Base-by-base conservation (phyloP, 2,888 invertebrate species). In the Prostheceraeus crozeri region DNA sequence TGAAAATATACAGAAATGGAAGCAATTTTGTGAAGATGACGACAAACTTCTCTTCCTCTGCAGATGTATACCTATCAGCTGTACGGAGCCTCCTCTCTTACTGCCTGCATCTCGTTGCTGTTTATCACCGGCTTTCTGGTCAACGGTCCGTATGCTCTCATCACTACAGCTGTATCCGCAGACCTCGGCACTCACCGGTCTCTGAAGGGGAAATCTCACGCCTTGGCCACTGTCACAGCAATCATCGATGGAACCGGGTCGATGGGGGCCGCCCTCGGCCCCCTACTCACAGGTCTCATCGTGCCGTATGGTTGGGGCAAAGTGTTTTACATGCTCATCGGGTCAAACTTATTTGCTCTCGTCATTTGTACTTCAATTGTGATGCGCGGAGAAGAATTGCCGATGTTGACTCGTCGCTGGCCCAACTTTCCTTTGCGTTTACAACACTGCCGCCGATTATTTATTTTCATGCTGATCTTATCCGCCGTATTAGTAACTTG, bases 201-300 rank as follows among this genome's bases (percentile, higher is more conserved):
- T 62, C 79, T 93, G 57, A 83, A 84, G 55, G 87, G 87, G 1
- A 88, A 87, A 77, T 79, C 88, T 0, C 86, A 85, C 72, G 94
- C 93, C 3, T 76, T 94, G 61, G 91, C 94, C 4, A 94, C 94
- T 0, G 93, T 94, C n/a, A 89, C 93, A 0, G 89, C 93, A 21
- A 91, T 94, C 68, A 93, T 94, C 46, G 94, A 94, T 77, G 94
- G 94, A 46, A 93, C 93, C 0, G 93, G 94, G 4, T 88, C 87
- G 62, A 82, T 88, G 60, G 88, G 93, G 58, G 93, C 93, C 45
- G 93, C 93, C 0, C 80, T 93, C 19, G 93, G 93, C 0, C 94
- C 94, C 0, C 78, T 91, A 67, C 71, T 93, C 59, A 72, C 74
- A 1, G 73, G 91, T 87, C 1, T 93, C 86, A 53, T 81, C 87